These are phyloP conservation scores for Myrmophylax atrothorax DNA, from an alignment of 2,113 vertebrate genomes.

Conservation along the genomic window DNA sequence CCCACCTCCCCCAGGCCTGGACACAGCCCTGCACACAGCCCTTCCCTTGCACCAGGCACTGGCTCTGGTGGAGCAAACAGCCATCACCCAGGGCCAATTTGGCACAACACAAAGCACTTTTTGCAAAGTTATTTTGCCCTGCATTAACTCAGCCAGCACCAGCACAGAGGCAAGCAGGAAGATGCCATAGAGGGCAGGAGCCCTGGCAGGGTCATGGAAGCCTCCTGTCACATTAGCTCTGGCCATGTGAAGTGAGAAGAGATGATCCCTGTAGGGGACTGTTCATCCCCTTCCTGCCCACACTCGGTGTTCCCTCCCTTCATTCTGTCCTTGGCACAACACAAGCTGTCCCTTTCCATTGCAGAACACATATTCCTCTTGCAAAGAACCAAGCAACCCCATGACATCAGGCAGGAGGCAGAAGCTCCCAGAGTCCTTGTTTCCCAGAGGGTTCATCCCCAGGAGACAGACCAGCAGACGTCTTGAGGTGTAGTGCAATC, in stretches of 20 bases:
- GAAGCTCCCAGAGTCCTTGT: background rate
- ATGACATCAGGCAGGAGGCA: background rate
- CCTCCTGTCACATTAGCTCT: background rate
- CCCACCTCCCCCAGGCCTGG: background rate
- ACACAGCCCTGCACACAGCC: background rate
- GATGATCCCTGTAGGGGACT: background rate
- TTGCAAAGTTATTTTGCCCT: background rate
- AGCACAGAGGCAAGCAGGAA: background rate
- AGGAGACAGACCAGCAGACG: background rate
- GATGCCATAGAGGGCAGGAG: background rate
- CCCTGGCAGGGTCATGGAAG: background rate
- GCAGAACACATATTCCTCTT: background rate
- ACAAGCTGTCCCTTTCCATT: conserved; percentile 8
- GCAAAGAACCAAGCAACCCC: background rate
- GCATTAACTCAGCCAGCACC: background rate
- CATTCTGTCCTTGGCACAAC: background rate
- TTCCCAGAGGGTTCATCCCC: background rate
- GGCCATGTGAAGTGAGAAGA: background rate
- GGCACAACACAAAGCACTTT: background rate
- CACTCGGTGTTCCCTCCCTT: background rate
- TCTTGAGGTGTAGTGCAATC: background rate
- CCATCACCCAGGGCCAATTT: accelerated
- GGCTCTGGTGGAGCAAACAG: background rate
- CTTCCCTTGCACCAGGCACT: background rate
- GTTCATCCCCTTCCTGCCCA: background rate